These are phyloP conservation scores for Chaenodraco wilsoni DNA, from an alignment of 2,797 vertebrate species.

Conservation along the genomic window DNA sequence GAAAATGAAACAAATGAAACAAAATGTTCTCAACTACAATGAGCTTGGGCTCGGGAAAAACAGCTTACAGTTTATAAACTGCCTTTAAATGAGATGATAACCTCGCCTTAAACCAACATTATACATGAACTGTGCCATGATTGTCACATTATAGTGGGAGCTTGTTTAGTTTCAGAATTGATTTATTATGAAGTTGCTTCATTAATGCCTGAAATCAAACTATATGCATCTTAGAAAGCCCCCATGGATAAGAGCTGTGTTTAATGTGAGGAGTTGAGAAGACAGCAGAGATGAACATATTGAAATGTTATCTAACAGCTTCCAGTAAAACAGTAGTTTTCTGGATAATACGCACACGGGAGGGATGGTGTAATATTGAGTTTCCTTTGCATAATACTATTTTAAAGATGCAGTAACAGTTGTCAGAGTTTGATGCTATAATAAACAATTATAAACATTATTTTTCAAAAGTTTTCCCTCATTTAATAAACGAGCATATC, in stretches of 20 bases:
- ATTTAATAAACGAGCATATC: not conserved
- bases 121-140: constrained; percentile 7
- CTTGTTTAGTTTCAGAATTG: not conserved
- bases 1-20: constrained; percentile 75
- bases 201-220: constrained; percentile 1
- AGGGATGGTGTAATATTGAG: not conserved
- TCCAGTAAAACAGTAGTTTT: constrained; percentile 2
- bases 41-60: constrained; percentile 34
- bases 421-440: not conserved
- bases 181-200: not conserved
- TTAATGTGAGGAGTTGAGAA: not conserved
- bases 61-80: constrained; percentile 38
- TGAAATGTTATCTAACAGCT: constrained; percentile 3
- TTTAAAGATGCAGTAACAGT: not conserved
- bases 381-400: not conserved
- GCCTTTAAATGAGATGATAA: constrained; percentile 21
- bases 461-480: not conserved
- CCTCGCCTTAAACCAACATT: constrained; percentile 12
- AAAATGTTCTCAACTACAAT: constrained; percentile 77
- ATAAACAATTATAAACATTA: not conserved
- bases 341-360: not conserved
- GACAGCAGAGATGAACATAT: not conserved
- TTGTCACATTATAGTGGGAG: not conserved
- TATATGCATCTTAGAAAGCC: not conserved
- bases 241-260: not conserved